Percentiles rank a stretch among this genome's conserved stretches.
phyloP scores from a whole-genome alignment of 2,888 invertebrate species.

The Cryptophagus acutangulus region DNA sequence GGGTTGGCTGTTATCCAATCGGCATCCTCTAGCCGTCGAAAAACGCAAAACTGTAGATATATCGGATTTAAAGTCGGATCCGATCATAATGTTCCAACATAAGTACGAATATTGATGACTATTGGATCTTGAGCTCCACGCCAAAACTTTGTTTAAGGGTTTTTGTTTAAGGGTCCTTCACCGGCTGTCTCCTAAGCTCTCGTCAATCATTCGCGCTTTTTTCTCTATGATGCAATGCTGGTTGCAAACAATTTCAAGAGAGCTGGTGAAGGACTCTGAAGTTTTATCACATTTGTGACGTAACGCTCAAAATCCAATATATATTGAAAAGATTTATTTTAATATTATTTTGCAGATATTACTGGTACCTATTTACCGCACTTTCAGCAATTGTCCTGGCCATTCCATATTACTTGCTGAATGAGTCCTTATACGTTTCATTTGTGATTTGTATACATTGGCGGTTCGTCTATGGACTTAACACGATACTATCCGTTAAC shows the following conservation, averaged over 20 bases:
- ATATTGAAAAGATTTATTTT: too few species aligned
- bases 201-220: neutral
- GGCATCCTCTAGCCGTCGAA: conserved; percentile 69
- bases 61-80: conserved; percentile 69
- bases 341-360: too few species aligned
- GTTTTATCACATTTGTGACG: too few species aligned
- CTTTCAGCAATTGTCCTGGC: too few species aligned
- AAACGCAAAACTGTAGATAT: conserved; percentile 66
- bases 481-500: conserved; percentile 79
- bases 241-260: too few species aligned
- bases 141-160: neutral
- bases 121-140: neutral
- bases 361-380: too few species aligned
- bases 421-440: neutral
- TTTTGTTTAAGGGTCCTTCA: neutral
- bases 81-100: conserved; percentile 69
- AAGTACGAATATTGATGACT: conserved; percentile 62
- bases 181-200: neutral
- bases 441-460: conserved; percentile 52
- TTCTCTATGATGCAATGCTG: too few species aligned
- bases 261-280: too few species aligned
- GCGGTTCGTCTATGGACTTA: conserved; percentile 59
- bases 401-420: neutral
- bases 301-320: too few species aligned
- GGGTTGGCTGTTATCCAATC: conserved; percentile 76